phyloP scores from a whole-genome alignment of 2,888 invertebrate genomes.

The Dexiosoma caninum region DNA sequence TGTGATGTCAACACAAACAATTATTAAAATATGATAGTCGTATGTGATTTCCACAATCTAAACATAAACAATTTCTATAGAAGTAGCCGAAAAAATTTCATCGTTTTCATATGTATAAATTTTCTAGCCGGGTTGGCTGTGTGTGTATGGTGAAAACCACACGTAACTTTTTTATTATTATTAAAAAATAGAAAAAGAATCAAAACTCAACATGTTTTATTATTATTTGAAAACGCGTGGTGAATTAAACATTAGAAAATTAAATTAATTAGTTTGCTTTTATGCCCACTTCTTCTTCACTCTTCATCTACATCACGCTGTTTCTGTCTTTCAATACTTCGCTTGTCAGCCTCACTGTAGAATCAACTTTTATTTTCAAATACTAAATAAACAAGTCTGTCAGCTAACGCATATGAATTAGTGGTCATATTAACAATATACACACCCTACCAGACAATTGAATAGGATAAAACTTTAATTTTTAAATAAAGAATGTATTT shows the following conservation, averaged over 20 bases:
- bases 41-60: too few species aligned
- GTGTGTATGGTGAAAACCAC: too few species aligned
- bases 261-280: conserved; percentile 26
- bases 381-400: conserved; percentile 9
- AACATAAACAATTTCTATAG: too few species aligned
- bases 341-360: not conserved
- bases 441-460: too few species aligned
- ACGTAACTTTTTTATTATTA: too few species aligned
- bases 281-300: not conserved
- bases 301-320: not conserved
- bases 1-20: too few species aligned
- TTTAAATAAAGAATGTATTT: too few species aligned
- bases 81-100: too few species aligned
- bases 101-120: too few species aligned
- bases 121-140: too few species aligned
- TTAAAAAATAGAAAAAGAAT: conserved; percentile 23
- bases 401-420: conserved; percentile 11
- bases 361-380: conserved; percentile 32
- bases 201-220: conserved; percentile 53
- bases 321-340: not conserved
- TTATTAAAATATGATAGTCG: too few species aligned
- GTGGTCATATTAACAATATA: conserved; percentile 9
- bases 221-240: conserved; percentile 51
- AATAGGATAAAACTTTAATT: too few species aligned
- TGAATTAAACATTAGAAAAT: conserved; percentile 44